Evolutionary conservation across 2,888 invertebrate genomes (phyloP), one percentile per base, ranked within the genome.

Genomic region (Tenthredo distinguenda): DNA sequence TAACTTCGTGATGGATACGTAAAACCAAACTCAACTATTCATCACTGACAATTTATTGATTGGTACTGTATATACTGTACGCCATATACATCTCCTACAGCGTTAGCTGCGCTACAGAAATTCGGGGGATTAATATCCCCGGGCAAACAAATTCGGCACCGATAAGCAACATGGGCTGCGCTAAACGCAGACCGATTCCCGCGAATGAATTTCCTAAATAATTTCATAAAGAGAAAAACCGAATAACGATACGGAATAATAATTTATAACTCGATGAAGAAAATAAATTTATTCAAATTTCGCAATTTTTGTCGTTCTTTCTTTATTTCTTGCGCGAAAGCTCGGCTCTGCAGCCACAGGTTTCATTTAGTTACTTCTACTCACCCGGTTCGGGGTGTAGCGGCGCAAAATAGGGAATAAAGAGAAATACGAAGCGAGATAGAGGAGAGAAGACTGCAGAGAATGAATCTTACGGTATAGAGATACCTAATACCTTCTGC

Each of bases 31-130:
- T 81, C 58, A 62, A 62, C 58, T 81, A 81, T 81, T 81, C 81
- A 81, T 81, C 81, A 81, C 58, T 62, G 81, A 81, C 81, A 40
- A 81, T 81, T 81, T 81, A 81, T 81, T 62, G 81, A 81, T 81
- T 81, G 81, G 34, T 65, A 31, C 12, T 72, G 26, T 26, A 34
- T 68, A 68, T 68, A 40, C 40, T 40, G 9, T 6, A 7, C 26
- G 3, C 26, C 2, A 9, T 43, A n/a, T 50, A 18, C 4, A 50
- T 50, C 6, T 43, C 10, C 26, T 12, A 21, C 12, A 7, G 21
- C 7, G 62, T 21, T 31, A 12, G 62, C 62, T 21, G 21, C 3
- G 62, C 12, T 21, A 4, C 5, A 68, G 12, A 62, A 62, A 12
- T 62, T 62, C 58, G 81, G 62, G 18, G 58, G 62, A 81, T 62